Conservation (phyloP, 2,888 invertebrate genomes). For the Pyrochroa serraticornis region DNA sequence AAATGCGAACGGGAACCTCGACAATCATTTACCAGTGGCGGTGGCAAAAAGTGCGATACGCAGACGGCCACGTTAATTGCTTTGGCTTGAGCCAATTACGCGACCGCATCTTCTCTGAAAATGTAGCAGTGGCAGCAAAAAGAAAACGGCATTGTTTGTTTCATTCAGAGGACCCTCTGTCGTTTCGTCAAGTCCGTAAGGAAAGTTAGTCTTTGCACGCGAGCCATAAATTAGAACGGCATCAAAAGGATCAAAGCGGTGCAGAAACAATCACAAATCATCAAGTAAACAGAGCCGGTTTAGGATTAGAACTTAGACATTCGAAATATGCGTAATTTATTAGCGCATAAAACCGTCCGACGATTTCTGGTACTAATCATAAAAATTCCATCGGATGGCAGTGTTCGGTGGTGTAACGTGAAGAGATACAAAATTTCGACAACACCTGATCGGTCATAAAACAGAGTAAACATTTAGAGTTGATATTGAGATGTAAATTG, state of each 20-base stretch:
- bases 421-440: conserved; percentile 40
- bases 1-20: conserved; percentile 46
- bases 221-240: neutral
- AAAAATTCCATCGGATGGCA: conserved; percentile 27
- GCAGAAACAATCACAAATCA: too few relatives aligned
- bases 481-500: conserved; percentile 59
- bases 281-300: neutral
- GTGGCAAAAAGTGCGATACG: conserved; percentile 47
- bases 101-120: conserved; percentile 30
- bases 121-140: conserved; percentile 16
- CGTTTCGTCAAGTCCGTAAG: neutral
- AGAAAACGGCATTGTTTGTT: conserved; percentile 13
- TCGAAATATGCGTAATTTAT: conserved; percentile 19
- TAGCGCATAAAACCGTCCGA: conserved; percentile 18
- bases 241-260: too few relatives aligned
- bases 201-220: neutral
- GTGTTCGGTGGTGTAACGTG: conserved; percentile 22
- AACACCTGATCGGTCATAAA: conserved; percentile 49
- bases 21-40: conserved; percentile 45
- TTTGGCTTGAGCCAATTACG: conserved; percentile 47
- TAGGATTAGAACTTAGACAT: conserved; percentile 11
- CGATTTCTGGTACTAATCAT: conserved; percentile 16
- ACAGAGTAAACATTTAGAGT: conserved; percentile 50
- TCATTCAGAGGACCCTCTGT: neutral
- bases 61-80: conserved; percentile 50